These are phyloP conservation scores for Julus scanicus DNA, from an alignment of 2,888 invertebrate genomes.

Conservation along the genomic window DNA sequence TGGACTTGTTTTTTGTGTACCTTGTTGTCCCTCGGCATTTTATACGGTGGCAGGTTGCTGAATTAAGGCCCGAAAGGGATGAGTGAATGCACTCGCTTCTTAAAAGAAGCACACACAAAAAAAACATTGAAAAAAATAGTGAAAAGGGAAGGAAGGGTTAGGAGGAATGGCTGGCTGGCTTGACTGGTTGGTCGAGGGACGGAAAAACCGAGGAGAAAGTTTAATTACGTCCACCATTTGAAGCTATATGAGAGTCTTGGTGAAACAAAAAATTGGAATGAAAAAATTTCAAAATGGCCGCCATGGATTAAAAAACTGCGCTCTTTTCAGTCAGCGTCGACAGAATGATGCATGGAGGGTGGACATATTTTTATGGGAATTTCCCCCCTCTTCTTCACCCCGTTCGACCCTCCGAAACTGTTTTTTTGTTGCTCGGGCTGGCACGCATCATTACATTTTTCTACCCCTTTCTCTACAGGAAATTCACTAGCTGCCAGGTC, in stretches of 20 bases:
- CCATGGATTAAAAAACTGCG: neutral
- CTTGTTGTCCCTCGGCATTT: slow-evolving; percentile 45
- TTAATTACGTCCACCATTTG: slow-evolving; percentile 30
- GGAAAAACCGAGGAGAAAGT: neutral
- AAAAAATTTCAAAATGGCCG: slow-evolving; percentile 30
- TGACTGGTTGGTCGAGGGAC: neutral
- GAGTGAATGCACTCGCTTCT: slow-evolving; percentile 41
- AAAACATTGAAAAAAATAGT: neutral
- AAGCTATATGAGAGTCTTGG: neutral
- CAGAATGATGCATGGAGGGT: slow-evolving; percentile 30
- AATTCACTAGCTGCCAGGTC: neutral
- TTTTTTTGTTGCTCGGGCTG: neutral
- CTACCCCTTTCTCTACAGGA: slow-evolving; percentile 42
- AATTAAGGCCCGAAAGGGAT: slow-evolving; percentile 50
- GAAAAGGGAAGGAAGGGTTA: slow-evolving; percentile 28
- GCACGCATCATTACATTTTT: slow-evolving; percentile 24
- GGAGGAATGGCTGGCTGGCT: neutral
- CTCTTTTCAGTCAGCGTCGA: slow-evolving; percentile 5
- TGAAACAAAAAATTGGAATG: neutral
- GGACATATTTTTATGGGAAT: neutral
- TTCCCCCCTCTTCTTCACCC: neutral
- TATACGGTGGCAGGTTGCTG: slow-evolving; percentile 47
- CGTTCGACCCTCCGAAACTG: neutral
- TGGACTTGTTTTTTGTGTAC: slow-evolving; percentile 37
- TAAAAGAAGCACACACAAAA: neutral